A percentile compares a stretch with the other conserved stretches of the same genome.
Evolutionary conservation across 2,113 vertebrate genomes (phyloP).

Genomic region (Callocephalon fimbriatum): DNA sequence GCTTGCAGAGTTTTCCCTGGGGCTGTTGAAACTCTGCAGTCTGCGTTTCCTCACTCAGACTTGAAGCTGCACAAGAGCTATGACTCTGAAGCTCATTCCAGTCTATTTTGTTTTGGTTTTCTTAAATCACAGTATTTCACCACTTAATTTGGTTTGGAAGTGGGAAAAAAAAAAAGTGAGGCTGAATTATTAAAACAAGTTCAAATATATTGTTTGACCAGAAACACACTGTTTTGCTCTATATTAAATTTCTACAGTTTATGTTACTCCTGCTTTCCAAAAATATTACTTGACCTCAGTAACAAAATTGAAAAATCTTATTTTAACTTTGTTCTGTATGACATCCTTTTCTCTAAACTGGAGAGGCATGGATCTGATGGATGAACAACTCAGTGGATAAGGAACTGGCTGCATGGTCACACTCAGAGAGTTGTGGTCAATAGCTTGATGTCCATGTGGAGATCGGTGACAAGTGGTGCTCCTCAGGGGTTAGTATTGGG

Average conservation of each 20-base stretch:
- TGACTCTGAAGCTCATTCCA: neutral
- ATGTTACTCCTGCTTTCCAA: neutral
- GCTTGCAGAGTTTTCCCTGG: neutral
- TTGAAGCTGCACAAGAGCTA: neutral
- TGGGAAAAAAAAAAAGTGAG: neutral
- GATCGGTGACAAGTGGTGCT: neutral
- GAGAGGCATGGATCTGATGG: neutral
- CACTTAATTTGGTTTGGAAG: neutral
- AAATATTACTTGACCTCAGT: neutral
- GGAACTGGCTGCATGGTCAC: neutral
- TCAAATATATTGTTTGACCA: neutral
- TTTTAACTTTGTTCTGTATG: neutral
- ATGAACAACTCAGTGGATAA: neutral
- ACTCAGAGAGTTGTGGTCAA: neutral
- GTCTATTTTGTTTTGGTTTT: rapidly evolving
- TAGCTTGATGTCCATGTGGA: neutral
- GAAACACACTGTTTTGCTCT: neutral
- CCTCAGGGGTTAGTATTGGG: neutral
- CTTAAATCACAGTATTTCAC: neutral
- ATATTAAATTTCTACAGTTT: neutral
- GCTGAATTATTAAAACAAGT: neutral
- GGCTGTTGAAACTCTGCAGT: neutral
- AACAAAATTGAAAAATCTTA: neutral
- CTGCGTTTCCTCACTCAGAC: neutral
- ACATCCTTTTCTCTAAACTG: neutral